phyloP scores from a whole-genome alignment of 2,113 vertebrate species.

The Centropus bengalensis region DNA sequence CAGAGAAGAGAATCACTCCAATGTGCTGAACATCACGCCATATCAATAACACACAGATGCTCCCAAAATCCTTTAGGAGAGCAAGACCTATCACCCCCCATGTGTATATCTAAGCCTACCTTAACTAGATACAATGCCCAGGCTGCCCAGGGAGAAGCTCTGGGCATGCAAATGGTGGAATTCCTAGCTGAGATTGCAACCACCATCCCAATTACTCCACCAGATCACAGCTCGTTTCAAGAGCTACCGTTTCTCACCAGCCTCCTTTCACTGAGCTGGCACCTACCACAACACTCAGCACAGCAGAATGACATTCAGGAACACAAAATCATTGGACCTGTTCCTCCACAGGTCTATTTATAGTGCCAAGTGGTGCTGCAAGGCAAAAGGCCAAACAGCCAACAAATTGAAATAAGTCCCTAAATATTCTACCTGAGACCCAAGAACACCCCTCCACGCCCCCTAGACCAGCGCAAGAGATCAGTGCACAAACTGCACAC shows the following conservation, averaged over 20 bases:
- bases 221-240: background rate
- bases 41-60: fast-evolving
- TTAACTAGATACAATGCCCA: background rate
- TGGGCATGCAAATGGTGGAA: background rate
- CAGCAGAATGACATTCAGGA: background rate
- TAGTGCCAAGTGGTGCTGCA: background rate
- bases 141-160: background rate
- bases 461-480: background rate
- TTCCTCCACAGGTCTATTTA: background rate
- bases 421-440: background rate
- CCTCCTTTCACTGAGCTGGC: background rate
- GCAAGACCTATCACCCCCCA: background rate
- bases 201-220: background rate
- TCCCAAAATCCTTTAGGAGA: background rate
- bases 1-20: background rate
- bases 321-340: background rate
- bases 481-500: background rate
- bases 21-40: fast-evolving
- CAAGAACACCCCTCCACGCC: fast-evolving
- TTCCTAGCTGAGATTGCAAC: background rate
- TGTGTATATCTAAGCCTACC: background rate
- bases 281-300: fast-evolving
- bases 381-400: background rate
- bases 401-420: background rate
- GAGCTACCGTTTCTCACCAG: background rate